Evolutionary conservation across 2,888 invertebrate species (phyloP).

Genomic region (Stramonita haemastoma): DNA sequence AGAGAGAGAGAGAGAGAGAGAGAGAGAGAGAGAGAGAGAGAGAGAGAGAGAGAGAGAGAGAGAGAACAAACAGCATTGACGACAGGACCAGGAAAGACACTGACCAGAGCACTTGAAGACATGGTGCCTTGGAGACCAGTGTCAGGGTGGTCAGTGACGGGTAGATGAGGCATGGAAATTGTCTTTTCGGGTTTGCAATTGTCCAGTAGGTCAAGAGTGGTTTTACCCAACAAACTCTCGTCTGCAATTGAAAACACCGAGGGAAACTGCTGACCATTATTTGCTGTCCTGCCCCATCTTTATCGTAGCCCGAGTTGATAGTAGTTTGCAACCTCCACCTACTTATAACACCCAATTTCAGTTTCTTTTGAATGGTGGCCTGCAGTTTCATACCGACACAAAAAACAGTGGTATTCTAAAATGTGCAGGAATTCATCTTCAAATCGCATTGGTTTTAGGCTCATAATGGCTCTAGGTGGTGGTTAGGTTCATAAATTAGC

Average conservation of each 20-base stretch:
- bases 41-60: neutral
- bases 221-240: neutral
- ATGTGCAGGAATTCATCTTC: too few relatives aligned
- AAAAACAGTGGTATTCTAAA: too few relatives aligned
- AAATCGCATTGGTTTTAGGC: too few relatives aligned
- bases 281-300: neutral
- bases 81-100: neutral
- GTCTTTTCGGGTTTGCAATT: neutral
- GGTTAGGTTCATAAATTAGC: too few relatives aligned
- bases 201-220: neutral
- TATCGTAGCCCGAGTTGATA: neutral
- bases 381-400: too few relatives aligned
- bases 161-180: slow-evolving; percentile 62
- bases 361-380: too few relatives aligned
- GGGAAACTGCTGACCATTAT: neutral
- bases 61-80: neutral
- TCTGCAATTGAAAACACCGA: neutral
- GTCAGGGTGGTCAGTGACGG: slow-evolving; percentile 59
- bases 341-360: neutral
- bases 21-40: neutral
- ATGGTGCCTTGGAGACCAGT: slow-evolving; percentile 63
- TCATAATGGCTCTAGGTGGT: too few relatives aligned
- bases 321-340: neutral
- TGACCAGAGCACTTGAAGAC: slow-evolving; percentile 67
- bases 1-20: neutral